Evolutionary conservation across 2,113 vertebrate genomes (phyloP).

Genomic region (Ictalurus punctatus): DNA sequence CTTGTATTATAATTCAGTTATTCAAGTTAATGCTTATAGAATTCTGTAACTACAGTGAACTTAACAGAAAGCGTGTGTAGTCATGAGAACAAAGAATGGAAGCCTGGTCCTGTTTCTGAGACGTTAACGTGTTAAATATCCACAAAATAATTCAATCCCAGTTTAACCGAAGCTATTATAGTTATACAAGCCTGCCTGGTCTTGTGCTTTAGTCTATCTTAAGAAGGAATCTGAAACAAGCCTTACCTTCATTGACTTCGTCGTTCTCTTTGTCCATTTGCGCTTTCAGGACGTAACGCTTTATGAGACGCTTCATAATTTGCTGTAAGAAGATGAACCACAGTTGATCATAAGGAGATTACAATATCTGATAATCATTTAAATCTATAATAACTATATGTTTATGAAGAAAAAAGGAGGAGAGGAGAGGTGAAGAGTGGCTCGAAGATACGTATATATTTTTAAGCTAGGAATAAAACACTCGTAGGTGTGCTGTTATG

Average conservation of each 20-base stretch:
- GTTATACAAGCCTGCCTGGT: background rate
- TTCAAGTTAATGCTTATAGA: background rate
- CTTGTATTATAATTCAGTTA: background rate
- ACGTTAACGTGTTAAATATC: background rate
- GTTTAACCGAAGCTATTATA: background rate
- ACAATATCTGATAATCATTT: background rate
- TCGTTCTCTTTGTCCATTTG: constrained; percentile 92
- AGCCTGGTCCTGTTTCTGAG: background rate
- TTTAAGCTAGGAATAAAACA: background rate
- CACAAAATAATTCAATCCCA: background rate
- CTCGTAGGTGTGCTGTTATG: background rate
- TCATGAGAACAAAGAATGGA: background rate
- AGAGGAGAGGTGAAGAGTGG: background rate
- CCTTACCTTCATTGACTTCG: constrained; percentile 89
- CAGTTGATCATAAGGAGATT: background rate
- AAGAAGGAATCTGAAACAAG: background rate
- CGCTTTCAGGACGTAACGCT: constrained; percentile 88
- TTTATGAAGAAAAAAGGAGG: background rate
- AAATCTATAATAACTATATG: background rate
- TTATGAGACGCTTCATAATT: constrained; percentile 92
- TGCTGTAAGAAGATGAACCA: constrained; percentile 61
- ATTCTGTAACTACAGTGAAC: background rate
- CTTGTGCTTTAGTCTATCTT: background rate
- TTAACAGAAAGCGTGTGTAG: background rate
- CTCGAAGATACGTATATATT: background rate